Percentiles rank a stretch among this genome's conserved stretches.
Conservation (phyloP, 2,888 invertebrate genomes). For the Lepidocyrtoides sp. region DNA sequence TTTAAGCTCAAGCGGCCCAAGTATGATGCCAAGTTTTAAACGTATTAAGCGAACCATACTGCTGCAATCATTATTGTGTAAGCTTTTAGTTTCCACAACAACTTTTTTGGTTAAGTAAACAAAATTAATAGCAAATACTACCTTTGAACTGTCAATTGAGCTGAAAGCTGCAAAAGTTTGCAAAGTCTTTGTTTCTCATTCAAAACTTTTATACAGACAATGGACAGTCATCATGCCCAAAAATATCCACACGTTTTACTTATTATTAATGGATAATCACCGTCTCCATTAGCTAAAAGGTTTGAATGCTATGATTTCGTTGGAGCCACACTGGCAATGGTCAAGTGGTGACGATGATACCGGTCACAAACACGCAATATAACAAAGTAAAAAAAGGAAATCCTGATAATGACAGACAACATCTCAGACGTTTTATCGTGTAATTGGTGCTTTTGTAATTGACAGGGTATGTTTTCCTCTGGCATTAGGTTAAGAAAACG, state of each 20-base stretch:
- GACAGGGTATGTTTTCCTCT: not conserved
- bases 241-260: not conserved
- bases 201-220: not conserved
- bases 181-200: not conserved
- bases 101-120: too few relatives aligned
- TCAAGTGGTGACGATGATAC: not conserved
- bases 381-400: not conserved
- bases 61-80: too few relatives aligned
- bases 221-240: not conserved
- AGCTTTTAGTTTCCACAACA: too few relatives aligned
- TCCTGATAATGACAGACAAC: not conserved
- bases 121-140: not conserved
- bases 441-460: slow-evolving; percentile 8
- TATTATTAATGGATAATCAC: too few relatives aligned
- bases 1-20: too few relatives aligned
- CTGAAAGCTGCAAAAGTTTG: not conserved
- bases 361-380: not conserved
- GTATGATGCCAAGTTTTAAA: too few relatives aligned
- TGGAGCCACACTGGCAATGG: not conserved
- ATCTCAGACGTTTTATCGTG: not conserved
- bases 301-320: not conserved
- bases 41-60: too few relatives aligned
- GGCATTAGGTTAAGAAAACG: not conserved
- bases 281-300: not conserved
- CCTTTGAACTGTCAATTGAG: not conserved